Base-by-base conservation (phyloP, 2,888 invertebrate genomes). In the Petrolisthes cinctipes region DNA sequence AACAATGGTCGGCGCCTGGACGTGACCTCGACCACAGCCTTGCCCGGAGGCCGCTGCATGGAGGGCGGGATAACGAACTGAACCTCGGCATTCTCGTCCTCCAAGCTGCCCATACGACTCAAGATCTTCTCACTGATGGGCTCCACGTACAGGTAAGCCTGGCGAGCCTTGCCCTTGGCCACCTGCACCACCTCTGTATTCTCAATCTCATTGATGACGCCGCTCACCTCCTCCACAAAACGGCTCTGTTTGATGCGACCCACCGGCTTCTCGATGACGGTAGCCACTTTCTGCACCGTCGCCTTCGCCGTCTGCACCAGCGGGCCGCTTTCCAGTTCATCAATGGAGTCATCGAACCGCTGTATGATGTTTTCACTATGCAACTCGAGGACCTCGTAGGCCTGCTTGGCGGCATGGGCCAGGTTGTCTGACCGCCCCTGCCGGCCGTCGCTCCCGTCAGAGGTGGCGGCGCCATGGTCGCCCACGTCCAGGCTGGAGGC, bases 1-100 rank as follows among this genome's bases (percentile, higher is more conserved):
- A 80, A 61, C 51, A 86, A 54, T 61, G 90, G 88, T 73, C 89
- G 84, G 53, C 86, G 82, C 56, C 81, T 84, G 66, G 54, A 37
- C 53, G 88, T 83, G 53, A 85, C 83, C 20, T 85, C 88, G 37
- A 82, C 88, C 54, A 82, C 80, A 73, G 51, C 23, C 82, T 71
- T 83, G 53, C 82, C 78, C 17, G 84, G 54, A 54, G 89, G 73
- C 73, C 84, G 68, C 51, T 89, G 89, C 82, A 86, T 86, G n/a
- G 84, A 82, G 7, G 90, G 90, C 53, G 90, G 90, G 66, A 90
- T 90, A 23, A 90, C 90, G 82, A 90, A 90, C 75, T 90, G 89
- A 66, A 90, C 90, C 57, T 89, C 78, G 51, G 68, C 86, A 56
- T 86, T 89, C 53, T 90, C 90, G 9, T 86, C 86, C 23, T 86